phyloP scores from a whole-genome alignment of 64 coral and sea anemone species.

The Montipora cactus region DNA sequence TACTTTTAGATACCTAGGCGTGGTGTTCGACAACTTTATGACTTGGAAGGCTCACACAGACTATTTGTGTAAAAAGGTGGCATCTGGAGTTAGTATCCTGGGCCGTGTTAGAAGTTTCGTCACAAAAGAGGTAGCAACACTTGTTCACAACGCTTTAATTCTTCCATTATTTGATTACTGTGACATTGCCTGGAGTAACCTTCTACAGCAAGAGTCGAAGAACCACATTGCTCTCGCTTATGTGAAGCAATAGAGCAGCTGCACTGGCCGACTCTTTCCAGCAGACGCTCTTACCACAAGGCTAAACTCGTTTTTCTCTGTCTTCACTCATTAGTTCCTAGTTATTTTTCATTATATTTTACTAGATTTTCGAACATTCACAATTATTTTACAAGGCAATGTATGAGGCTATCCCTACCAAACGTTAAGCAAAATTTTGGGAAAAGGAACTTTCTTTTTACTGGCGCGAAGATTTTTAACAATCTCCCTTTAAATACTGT shows the following conservation, averaged over 20 bases:
- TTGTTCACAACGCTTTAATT: too few species aligned
- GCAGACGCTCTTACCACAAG: conserved; percentile 13
- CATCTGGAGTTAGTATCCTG: too few species aligned
- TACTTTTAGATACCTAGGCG: too few species aligned
- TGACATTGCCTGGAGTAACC: background rate
- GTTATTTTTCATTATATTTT: conserved; percentile 1
- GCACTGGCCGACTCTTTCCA: conserved; percentile 25
- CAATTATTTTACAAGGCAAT: background rate
- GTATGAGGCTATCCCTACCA: conserved; percentile 16
- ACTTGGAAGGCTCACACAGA: too few species aligned
- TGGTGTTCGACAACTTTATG: too few species aligned
- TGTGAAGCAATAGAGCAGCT: conserved; percentile 22
- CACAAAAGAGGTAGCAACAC: too few species aligned
- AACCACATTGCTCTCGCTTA: background rate
- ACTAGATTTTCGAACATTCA: too few species aligned
- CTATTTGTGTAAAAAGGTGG: too few species aligned
- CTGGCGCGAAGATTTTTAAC: background rate
- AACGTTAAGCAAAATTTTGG: background rate
- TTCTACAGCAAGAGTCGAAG: too few species aligned
- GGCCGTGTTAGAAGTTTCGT: too few species aligned
- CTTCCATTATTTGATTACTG: too few species aligned
- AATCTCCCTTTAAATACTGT: background rate
- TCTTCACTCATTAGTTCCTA: conserved; percentile 11
- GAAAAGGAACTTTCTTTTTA: background rate
- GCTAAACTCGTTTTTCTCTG: conserved; percentile 19